Conservation (phyloP, 2,888 invertebrate species). For the Dichetophora obliterata region DNA sequence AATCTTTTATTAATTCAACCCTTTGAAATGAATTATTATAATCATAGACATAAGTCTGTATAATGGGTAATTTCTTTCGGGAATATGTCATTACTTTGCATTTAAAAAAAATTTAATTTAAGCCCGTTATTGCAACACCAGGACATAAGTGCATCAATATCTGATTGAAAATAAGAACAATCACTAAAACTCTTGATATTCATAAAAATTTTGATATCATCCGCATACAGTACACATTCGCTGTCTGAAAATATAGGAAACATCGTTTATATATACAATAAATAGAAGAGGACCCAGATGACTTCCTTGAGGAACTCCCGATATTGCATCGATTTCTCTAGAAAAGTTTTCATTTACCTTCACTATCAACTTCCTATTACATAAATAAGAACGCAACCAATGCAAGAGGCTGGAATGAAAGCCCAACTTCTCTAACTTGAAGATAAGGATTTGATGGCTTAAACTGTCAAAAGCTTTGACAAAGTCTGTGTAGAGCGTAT, state of each 20-base stretch:
- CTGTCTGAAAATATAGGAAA: too few species aligned
- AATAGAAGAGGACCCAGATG: too few species aligned
- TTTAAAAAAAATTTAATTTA: too few species aligned
- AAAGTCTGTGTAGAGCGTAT: too few species aligned
- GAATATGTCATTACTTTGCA: too few species aligned
- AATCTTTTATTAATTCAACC: not conserved
- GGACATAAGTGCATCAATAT: too few species aligned
- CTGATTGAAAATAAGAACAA: not conserved
- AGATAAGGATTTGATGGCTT: not conserved
- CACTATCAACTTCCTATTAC: not conserved
- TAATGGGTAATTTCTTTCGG: not conserved
- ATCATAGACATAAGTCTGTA: not conserved
- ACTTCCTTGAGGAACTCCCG: too few species aligned
- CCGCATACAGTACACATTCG: too few species aligned
- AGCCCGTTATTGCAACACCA: too few species aligned
- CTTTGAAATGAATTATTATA: not conserved
- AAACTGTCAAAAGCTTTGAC: too few species aligned
- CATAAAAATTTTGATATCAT: not conserved
- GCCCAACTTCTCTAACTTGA: not conserved
- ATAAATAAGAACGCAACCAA: constrained; percentile 1
- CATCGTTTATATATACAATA: too few species aligned
- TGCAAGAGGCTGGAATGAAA: not conserved
- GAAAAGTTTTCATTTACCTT: not conserved
- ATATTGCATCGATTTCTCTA: too few species aligned
- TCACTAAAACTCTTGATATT: not conserved